phyloP scores from a whole-genome alignment of 2,888 invertebrate genomes.

The Kuschelorhynchus macadamiae region DNA sequence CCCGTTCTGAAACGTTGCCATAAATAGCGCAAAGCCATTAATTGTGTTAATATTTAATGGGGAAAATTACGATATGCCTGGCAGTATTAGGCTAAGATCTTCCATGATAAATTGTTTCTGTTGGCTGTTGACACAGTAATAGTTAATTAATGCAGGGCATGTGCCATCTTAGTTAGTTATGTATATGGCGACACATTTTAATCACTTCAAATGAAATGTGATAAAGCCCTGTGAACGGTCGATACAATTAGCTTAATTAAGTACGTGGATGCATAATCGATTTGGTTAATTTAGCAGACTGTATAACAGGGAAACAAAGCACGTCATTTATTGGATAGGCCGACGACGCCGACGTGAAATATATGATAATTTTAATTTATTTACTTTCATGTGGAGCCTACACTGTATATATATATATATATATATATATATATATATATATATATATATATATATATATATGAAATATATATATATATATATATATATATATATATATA shows the following conservation, averaged over 20 bases:
- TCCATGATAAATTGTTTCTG: conserved; percentile 58
- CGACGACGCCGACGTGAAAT: too few relatives aligned
- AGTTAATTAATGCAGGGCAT: conserved; percentile 56
- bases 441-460: too few relatives aligned
- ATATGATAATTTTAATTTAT: too few relatives aligned
- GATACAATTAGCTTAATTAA: conserved; percentile 53
- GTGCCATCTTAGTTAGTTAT: conserved; percentile 43
- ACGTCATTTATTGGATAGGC: background rate
- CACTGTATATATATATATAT: too few relatives aligned
- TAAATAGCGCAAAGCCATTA: conserved; percentile 48
- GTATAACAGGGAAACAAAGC: conserved; percentile 1
- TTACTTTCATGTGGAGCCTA: too few relatives aligned
- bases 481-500: too few relatives aligned
- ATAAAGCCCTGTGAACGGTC: conserved; percentile 48
- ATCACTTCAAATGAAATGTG: conserved; percentile 54
- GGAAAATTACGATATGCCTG: conserved; percentile 49
- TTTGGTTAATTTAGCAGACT: conserved; percentile 20
- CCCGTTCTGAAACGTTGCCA: conserved; percentile 28
- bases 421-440: too few relatives aligned
- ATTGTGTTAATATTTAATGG: conserved; percentile 51
- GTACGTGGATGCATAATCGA: conserved; percentile 28
- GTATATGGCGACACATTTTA: conserved; percentile 54
- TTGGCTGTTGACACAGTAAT: conserved; percentile 57
- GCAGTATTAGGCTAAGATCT: conserved; percentile 51
- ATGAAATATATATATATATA: too few relatives aligned